These are phyloP conservation scores for Nephrotoma appendiculata DNA, from an alignment of 2,888 invertebrate genomes.

Conservation along the genomic window DNA sequence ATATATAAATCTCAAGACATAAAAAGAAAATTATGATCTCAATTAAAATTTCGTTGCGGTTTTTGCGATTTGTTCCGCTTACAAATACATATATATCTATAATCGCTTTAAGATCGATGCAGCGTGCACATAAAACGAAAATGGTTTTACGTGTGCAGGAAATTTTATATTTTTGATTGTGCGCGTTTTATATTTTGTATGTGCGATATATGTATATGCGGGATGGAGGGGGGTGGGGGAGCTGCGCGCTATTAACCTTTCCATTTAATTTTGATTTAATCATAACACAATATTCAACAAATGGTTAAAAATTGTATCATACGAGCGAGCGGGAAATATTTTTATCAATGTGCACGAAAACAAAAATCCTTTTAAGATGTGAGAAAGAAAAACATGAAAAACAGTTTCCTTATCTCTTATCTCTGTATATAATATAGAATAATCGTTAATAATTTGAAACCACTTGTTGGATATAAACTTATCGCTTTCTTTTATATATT, in stretches of 20 bases:
- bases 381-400: neutral
- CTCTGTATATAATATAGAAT: neutral
- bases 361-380: neutral
- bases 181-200: neutral
- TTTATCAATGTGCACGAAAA: neutral
- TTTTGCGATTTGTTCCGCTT: neutral
- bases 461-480: neutral
- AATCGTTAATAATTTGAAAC: neutral
- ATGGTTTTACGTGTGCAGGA: neutral
- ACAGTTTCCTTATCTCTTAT: neutral
- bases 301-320: neutral
- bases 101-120: neutral
- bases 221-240: too few relatives aligned
- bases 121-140: neutral
- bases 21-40: neutral
- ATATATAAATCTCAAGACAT: neutral
- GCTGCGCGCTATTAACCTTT: neutral
- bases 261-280: neutral
- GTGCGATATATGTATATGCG: neutral
- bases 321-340: neutral
- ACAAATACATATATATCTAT: neutral
- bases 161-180: neutral
- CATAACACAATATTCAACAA: neutral
- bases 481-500: neutral
- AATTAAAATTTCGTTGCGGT: neutral